Evolutionary conservation across 2,797 vertebrate species (phyloP), one percentile per base, ranked within the genome.

Genomic region (Aeoliscus strigatus): DNA sequence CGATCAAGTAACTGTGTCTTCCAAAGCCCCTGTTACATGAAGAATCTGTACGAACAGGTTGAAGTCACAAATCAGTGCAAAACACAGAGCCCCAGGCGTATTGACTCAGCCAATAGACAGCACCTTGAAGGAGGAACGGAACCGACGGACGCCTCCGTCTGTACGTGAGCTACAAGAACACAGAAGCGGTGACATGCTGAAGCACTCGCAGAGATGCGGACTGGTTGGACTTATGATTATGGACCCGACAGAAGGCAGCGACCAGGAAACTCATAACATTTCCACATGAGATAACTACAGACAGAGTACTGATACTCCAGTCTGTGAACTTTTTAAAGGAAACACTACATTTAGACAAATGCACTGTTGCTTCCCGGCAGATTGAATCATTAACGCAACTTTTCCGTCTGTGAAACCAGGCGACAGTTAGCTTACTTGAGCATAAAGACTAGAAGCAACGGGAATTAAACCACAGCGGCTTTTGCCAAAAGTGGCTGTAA

Each of bases 91-190:
- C 50, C 15, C 39, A 3, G 4, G 35, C 28, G 73, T 59, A 7
- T 59, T 67, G 76, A 77, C 77, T 81, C 74, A 73, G 79, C 70
- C 66, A 4, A 60, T 34, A 63, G 70, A 83, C 76, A 83, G 83
- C 79, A 83, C 81, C 81, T 63, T 80, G 51, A 43, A 70, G 67
- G 64, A 70, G 77, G 73, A 66, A 60, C 13, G 46, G 45, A 69
- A 67, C 70, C 61, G 36, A 66, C 14, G 52, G 59, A 66, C 58
- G 57, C 36, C 38, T 54, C 44, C 42, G 59, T 28, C 9, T 29
- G n/a, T n/a, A n/a, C n/a, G n/a, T 5, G 50, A 72, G 65, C 55
- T 36, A 48, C 64, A 44, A 35, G 9, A 23, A 59, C 42, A 18
- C 32, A n/a, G n/a, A n/a, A n/a, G n/a, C n/a, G n/a, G 9, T 38